Conservation (phyloP, 2,888 invertebrate species). For the Lycocerus yunnanus region DNA sequence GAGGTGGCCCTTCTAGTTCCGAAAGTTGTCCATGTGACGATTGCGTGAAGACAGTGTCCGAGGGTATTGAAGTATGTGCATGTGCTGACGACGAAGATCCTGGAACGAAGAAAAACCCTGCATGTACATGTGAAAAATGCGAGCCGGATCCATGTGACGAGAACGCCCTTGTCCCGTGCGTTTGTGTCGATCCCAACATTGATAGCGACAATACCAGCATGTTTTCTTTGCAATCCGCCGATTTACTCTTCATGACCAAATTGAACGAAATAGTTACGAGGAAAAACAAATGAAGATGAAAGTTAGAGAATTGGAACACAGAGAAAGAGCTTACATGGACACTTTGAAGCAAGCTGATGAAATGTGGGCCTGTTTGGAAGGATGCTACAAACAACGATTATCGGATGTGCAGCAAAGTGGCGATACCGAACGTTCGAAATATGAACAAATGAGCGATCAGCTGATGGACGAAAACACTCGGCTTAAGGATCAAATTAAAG, state of each 20-base stretch:
- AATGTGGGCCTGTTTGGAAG: conserved; percentile 15
- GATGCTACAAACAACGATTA: conserved; percentile 7
- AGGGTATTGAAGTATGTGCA: not conserved
- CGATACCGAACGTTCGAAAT: not conserved
- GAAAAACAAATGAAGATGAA: conserved; percentile 66
- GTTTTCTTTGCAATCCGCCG: conserved; percentile 42
- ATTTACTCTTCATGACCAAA: conserved; percentile 56
- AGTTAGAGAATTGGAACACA: conserved; percentile 66
- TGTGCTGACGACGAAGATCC: not conserved
- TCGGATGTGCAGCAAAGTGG: conserved; percentile 6
- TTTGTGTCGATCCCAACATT: not conserved
- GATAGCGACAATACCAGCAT: conserved; percentile 12
- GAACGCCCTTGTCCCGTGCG: not conserved
- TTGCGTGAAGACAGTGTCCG: not conserved
- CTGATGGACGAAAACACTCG: conserved; percentile 45
- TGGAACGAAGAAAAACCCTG: not conserved
- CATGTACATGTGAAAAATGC: not conserved
- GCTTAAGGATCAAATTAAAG: conserved; percentile 48
- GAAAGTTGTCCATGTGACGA: not conserved
- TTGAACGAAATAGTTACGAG: conserved; percentile 59
- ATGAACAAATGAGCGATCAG: conserved; percentile 40
- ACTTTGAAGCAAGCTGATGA: conserved; percentile 74
- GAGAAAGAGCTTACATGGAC: conserved; percentile 70
- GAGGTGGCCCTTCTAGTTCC: not conserved
- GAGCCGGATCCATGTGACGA: not conserved